A percentile compares a stretch with the other conserved stretches of the same genome.
Conservation (phyloP, 2,113 vertebrate genomes). For the Hyaena hyaena region DNA sequence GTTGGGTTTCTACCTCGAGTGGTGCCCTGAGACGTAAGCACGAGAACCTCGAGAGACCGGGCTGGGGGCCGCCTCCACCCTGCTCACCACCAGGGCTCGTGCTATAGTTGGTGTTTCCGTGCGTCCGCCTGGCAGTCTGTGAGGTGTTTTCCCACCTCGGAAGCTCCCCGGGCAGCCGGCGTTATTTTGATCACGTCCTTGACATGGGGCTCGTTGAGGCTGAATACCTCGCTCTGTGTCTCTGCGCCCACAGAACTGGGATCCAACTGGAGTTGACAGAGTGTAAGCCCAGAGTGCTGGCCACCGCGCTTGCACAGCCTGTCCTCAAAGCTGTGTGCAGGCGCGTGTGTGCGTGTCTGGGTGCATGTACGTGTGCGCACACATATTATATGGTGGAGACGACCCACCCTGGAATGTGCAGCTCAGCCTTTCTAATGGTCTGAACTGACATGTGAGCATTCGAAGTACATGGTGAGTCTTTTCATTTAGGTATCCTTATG, state of each 20-base stretch:
- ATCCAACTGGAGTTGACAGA: neutral
- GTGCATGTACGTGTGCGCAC: fast-evolving
- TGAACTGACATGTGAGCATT: neutral
- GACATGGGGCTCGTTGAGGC: neutral
- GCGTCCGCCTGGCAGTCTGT: neutral
- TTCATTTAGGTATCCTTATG: neutral
- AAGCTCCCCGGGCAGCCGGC: neutral
- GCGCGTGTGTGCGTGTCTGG: neutral
- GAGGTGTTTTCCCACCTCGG: neutral
- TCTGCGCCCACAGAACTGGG: neutral
- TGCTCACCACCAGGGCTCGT: neutral
- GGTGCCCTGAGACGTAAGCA: neutral
- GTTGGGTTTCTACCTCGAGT: conserved; percentile 64
- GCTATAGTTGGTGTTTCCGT: neutral
- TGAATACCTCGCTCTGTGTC: neutral
- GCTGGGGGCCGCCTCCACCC: neutral
- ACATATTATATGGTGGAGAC: neutral
- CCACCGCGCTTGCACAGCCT: neutral
- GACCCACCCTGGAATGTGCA: neutral
- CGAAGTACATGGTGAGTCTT: neutral
- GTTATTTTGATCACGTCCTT: neutral
- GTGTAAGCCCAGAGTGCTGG: neutral
- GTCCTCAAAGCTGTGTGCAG: neutral
- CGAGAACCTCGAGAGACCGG: neutral
- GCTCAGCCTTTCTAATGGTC: neutral